Conservation (phyloP, 2,797 vertebrate genomes). For the Cynodonichthys magdalenae region DNA sequence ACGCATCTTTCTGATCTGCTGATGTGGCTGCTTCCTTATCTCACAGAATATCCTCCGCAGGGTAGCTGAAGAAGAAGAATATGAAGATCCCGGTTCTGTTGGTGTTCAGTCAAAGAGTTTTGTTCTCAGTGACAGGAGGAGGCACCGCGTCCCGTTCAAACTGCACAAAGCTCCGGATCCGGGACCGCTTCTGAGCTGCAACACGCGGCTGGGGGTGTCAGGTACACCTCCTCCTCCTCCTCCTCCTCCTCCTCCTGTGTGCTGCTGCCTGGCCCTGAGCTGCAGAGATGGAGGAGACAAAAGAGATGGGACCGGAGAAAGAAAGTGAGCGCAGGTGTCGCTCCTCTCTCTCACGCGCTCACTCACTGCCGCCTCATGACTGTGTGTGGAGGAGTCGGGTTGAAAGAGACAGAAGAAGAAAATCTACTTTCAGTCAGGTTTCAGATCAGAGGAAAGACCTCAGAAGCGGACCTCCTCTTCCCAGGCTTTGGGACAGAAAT, state of each 20-base stretch:
- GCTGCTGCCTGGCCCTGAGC: constrained; percentile 32
- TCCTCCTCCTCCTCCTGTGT: constrained; percentile 22
- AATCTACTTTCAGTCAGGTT: constrained; percentile 4
- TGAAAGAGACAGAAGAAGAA: constrained; percentile 9
- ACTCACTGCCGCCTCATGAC: constrained; percentile 24
- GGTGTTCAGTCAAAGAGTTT: constrained; percentile 14
- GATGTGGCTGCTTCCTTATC: constrained; percentile 17
- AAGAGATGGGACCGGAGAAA: constrained; percentile 34
- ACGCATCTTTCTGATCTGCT: constrained; percentile 76
- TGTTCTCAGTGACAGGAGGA: background rate
- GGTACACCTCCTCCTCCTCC: constrained; percentile 49
- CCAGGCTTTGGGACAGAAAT: constrained; percentile 41
- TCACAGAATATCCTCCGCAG: constrained; percentile 12
- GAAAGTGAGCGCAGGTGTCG: constrained; percentile 59
- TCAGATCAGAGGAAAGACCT: background rate
- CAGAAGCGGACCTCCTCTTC: constrained; percentile 6
- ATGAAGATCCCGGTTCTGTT: no score
- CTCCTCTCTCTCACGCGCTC: constrained; percentile 29
- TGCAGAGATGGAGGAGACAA: constrained; percentile 67
- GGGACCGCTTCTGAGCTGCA: constrained; percentile 39
- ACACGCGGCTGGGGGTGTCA: constrained; percentile 58
- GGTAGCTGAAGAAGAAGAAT: constrained; percentile 1
- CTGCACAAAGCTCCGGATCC: constrained; percentile 34
- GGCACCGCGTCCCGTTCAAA: constrained; percentile 11
- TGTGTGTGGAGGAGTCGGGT: constrained; percentile 9